phyloP scores from a whole-genome alignment of 2,797 vertebrate species.

The Lateolabrax maculatus region DNA sequence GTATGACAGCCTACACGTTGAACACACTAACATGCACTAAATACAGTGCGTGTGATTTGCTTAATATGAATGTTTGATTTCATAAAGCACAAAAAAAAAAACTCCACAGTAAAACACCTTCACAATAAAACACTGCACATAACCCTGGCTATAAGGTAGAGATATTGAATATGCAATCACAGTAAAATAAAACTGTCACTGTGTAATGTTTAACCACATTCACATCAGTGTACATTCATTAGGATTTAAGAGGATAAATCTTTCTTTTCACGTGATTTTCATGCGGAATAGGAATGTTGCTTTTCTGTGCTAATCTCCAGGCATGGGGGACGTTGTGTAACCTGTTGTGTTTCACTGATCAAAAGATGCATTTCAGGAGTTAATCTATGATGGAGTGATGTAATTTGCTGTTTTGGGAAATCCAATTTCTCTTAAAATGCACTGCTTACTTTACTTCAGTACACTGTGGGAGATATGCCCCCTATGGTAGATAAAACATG shows the following conservation, averaged over 20 bases:
- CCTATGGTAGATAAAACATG: too few species aligned
- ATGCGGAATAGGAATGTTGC: conserved; percentile 55
- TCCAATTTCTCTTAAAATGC: background rate
- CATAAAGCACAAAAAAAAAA: background rate
- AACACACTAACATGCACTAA: too few species aligned
- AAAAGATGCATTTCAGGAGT: background rate
- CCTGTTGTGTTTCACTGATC: conserved; percentile 26
- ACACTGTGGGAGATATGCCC: too few species aligned
- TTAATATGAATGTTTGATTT: background rate
- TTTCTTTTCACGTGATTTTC: conserved; percentile 52
- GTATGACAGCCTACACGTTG: too few species aligned
- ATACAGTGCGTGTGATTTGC: too few species aligned
- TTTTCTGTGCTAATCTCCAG: conserved; percentile 48
- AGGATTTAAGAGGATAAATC: conserved; percentile 52
- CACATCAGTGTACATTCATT: conserved; percentile 15
- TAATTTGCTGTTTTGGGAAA: background rate
- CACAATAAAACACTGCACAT: too few species aligned
- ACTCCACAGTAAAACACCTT: too few species aligned
- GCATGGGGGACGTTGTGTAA: conserved; percentile 18
- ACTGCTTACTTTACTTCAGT: background rate
- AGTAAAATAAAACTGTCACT: background rate
- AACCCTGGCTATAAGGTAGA: too few species aligned
- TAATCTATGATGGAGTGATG: background rate
- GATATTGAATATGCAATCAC: background rate
- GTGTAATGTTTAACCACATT: background rate